Base-by-base conservation (phyloP, 2,888 invertebrate species). In the Idaea biselata region DNA sequence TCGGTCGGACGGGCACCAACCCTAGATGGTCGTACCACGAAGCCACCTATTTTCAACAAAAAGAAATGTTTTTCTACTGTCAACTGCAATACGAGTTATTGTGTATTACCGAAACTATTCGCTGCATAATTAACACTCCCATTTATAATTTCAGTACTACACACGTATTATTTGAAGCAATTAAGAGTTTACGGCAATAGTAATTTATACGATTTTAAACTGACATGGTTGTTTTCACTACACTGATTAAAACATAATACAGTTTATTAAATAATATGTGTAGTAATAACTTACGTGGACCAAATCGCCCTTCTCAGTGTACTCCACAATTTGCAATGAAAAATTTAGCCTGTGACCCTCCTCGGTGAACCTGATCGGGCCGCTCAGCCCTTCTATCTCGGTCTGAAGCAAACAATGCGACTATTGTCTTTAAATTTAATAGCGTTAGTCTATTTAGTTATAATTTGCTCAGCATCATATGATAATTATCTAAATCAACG, bases 261-360 rank as follows among this genome's bases (percentile, higher is more conserved):
- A n/a, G n/a, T n/a, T n/a, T n/a, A n/a, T n/a, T 31, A 58, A 14
- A 4, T 5, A 17, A 56, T 16, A 17, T n/a, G 1, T 25, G 56
- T 14, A 55, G 17, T 18, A 58, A 59, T 18, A 33, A 11, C 84
- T 87, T 82, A 95, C 95, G 94, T 97, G 97, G 14, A 96, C 95
- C 95, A 97, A 95, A 31, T 96, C 96, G 75, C 97, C 97, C 74
- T 97, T 96, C 63, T 97, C 96, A 16, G 97, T 97, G 95, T 98
- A 96, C 87, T 97, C 97, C 73, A 98, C 96, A 67, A 97, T 95
- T 83, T 97, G 97, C 63, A 98, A 92, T 0, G 97, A 96, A 85
- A 97, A 98, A 91, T 98, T 97, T 80, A 95, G 95, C 63, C 98
- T 93, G 72, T 96, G 94, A 25, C 98, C 98, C 76, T 95, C 95